Evolutionary conservation across 2,113 vertebrate species (phyloP).

Genomic region (Pluvianellus socialis): DNA sequence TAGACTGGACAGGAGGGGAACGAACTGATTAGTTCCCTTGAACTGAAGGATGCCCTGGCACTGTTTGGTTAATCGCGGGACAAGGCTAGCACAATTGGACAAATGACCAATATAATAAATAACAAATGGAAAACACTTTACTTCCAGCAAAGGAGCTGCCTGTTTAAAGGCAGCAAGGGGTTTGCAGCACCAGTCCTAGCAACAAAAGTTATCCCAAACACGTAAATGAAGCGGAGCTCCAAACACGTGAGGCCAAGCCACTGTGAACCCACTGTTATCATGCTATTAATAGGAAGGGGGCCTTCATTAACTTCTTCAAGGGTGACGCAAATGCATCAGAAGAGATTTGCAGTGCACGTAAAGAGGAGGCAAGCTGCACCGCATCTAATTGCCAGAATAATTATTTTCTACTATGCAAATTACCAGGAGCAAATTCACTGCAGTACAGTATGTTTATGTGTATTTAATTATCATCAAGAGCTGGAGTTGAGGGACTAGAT

Average conservation of each 20-base stretch:
- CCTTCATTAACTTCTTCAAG: conserved; percentile 52
- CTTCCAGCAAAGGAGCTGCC: background rate
- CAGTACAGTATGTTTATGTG: background rate
- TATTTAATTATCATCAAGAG: conserved; percentile 69
- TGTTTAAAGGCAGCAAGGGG: background rate
- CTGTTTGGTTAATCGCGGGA: background rate
- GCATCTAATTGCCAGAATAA: conserved; percentile 63
- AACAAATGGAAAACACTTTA: background rate
- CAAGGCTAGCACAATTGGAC: background rate
- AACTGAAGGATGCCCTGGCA: background rate
- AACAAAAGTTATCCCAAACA: conserved; percentile 17
- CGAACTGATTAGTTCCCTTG: background rate
- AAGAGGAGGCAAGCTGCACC: background rate
- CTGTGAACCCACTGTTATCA: background rate
- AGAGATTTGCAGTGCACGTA: background rate
- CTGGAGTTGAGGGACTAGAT: conserved; percentile 13
- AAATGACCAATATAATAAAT: background rate
- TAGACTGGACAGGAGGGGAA: background rate
- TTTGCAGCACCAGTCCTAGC: conserved; percentile 22
- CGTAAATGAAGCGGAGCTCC: background rate
- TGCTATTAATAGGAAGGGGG: conserved; percentile 42
- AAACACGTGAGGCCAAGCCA: background rate
- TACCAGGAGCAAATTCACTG: conserved; percentile 45
- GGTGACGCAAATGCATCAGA: background rate
- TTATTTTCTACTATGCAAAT: conserved; percentile 67